Conservation (phyloP, 1,140 invertebrate genomes). For the Drosophila takahashii region DNA sequence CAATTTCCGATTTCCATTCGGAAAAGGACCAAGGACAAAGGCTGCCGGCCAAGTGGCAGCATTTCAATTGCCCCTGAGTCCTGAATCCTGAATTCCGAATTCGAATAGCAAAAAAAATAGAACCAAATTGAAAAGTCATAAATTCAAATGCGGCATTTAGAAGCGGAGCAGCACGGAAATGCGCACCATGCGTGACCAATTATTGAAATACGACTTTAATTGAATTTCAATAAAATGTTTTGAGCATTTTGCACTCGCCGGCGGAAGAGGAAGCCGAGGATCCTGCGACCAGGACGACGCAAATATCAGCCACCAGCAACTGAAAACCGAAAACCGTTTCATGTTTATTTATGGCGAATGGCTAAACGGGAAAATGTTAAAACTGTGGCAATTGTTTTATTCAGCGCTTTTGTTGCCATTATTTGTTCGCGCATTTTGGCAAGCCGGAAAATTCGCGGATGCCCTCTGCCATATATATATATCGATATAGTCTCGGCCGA, state of each 20-base stretch:
- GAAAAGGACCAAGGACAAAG: constrained; percentile 33
- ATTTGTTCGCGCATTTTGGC: constrained; percentile 68
- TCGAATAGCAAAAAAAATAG: not conserved
- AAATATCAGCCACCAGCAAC: constrained; percentile 5
- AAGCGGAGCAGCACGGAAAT: constrained; percentile 71
- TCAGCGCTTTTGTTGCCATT: constrained; percentile 66
- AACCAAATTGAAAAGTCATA: constrained; percentile 72
- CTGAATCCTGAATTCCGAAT: not conserved
- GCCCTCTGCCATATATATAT: constrained; percentile 5
- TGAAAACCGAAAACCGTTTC: constrained; percentile 57
- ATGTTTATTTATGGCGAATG: constrained; percentile 81
- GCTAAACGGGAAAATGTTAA: constrained; percentile 62
- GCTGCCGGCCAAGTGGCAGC: constrained; percentile 65
- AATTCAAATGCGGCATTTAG: constrained; percentile 70
- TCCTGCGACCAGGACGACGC: constrained; percentile 8
- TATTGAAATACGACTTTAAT: constrained; percentile 83
- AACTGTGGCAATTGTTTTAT: constrained; percentile 69
- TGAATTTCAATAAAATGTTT: constrained; percentile 83
- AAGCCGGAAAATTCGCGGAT: constrained; percentile 26
- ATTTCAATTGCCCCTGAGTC: constrained; percentile 63
- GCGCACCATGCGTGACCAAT: constrained; percentile 81
- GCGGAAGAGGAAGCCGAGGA: constrained; percentile 11
- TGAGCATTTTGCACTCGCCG: constrained; percentile 63
- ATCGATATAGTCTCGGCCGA: constrained; percentile 15
- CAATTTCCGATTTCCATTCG: constrained; percentile 70